These are phyloP conservation scores for Chrosomus eos DNA, from an alignment of 2,797 vertebrate genomes.

Conservation along the genomic window DNA sequence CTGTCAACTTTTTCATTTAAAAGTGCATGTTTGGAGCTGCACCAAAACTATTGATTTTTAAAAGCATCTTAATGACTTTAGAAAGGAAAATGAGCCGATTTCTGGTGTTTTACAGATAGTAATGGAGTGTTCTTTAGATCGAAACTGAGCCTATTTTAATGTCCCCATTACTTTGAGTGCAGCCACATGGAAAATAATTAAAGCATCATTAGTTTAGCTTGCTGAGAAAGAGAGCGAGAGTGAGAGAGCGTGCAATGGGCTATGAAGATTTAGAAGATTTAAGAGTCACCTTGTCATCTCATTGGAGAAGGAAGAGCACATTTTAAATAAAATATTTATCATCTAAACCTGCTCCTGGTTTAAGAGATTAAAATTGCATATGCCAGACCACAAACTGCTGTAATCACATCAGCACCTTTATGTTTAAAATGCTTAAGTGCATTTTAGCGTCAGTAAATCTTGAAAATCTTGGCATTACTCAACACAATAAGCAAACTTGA, in stretches of 20 bases:
- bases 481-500: constrained; percentile 52
- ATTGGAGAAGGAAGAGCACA: not conserved
- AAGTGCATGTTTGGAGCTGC: not conserved
- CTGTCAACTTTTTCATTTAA: not conserved
- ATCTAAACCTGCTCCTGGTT: constrained; percentile 18
- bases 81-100: not conserved
- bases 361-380: constrained; percentile 1
- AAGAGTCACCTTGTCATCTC: not conserved
- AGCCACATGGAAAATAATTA: constrained; percentile 46
- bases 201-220: constrained; percentile 39
- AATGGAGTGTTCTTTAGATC: constrained; percentile 4
- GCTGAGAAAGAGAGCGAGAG: not conserved
- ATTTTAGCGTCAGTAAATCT: constrained; percentile 46
- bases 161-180: constrained; percentile 39
- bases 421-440: not conserved
- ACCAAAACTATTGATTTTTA: constrained; percentile 1
- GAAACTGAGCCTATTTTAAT: constrained; percentile 22
- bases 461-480: constrained; percentile 33
- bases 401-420: not conserved
- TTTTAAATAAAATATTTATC: constrained; percentile 39
- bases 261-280: constrained; percentile 13
- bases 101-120: constrained; percentile 37
- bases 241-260: not conserved
- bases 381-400: not conserved
- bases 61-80: not conserved